Base-by-base conservation (phyloP, 1,140 invertebrate genomes). In the Calycopis cecrops region DNA sequence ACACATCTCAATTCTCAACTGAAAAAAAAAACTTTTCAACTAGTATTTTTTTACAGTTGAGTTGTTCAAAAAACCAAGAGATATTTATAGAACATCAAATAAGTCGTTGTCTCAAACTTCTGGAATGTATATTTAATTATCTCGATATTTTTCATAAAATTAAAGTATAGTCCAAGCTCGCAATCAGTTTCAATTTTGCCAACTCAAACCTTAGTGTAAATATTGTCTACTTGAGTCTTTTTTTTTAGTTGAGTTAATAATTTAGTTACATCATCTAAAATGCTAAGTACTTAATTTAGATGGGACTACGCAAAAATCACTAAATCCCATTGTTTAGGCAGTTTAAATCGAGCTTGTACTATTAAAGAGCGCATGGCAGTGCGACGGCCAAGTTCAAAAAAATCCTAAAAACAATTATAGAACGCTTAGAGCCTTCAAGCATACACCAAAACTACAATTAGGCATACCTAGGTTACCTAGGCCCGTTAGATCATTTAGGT, bases 401-500 rank as follows among this genome's bases (percentile, higher is more conserved):
- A 59, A 60, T 16, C 42, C 37, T 57, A 60, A 40, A 49, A 55
- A 54, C 52, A 59, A 59, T 47, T 50, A 54, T 59, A 59, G 59
- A 53, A 44, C 16, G 40, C 40, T 44, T 44, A 44, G 14, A 44
- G 40, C 40, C 40, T 17, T 44, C 9, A 40, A 44, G 40, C 40
- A 44, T 44, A 44, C 9, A 28, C 21, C 21, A 28, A 28, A 28
- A 28, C 21, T 28, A 28, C 21, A 28, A 28, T 28, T 28, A 28
- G 21, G 21, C 21, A 37, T 10, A 44, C 40, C 40, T 44, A 44
- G 35, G 40, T 44, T 17, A 14, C 38, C 38, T 40, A 40, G 12
- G 40, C 38, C 38, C 38, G n/a, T 35, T 6, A 35, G 4, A n/a
- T 47, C 49, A 49, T 51, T 70, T 73, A 71, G 68, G 69, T 73